These are phyloP conservation scores for Mobula birostris DNA, from an alignment of 2,113 vertebrate genomes.

Conservation along the genomic window DNA sequence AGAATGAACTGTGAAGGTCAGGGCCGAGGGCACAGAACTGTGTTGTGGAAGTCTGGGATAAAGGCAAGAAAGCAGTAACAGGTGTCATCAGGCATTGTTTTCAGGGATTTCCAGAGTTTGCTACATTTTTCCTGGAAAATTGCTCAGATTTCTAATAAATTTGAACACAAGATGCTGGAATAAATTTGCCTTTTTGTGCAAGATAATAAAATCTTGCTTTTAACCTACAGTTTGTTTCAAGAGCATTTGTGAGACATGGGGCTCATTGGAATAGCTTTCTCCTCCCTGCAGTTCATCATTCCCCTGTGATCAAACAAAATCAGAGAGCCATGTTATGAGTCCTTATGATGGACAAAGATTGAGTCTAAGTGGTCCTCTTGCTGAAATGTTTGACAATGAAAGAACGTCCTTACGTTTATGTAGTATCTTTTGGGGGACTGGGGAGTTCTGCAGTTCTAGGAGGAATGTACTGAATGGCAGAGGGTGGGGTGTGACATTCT, in stretches of 20 bases:
- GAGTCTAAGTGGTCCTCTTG: not conserved
- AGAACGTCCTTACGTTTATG: not conserved
- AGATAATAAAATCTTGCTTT: not conserved
- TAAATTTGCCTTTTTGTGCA: not conserved
- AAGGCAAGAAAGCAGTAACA: too few species aligned
- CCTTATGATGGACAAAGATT: not conserved
- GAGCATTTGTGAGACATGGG: not conserved
- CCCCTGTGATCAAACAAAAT: not conserved
- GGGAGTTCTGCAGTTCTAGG: too few species aligned
- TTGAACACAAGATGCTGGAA: not conserved
- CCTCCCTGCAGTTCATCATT: not conserved
- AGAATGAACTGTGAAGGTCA: too few species aligned
- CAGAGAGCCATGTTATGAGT: not conserved
- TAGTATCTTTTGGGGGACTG: not conserved
- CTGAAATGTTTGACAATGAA: not conserved
- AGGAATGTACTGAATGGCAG: not conserved
- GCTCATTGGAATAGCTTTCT: not conserved
- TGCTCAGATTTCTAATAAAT: not conserved
- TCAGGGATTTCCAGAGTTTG: not conserved
- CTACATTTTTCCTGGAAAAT: not conserved
- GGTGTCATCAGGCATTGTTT: not conserved
- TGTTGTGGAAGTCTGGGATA: too few species aligned
- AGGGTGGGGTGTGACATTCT: not conserved
- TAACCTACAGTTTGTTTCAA: not conserved
- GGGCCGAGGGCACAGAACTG: too few species aligned